These are phyloP conservation scores for Drosophila nr. perissopoda DNA, from an alignment of 2,888 invertebrate species.

Conservation along the genomic window DNA sequence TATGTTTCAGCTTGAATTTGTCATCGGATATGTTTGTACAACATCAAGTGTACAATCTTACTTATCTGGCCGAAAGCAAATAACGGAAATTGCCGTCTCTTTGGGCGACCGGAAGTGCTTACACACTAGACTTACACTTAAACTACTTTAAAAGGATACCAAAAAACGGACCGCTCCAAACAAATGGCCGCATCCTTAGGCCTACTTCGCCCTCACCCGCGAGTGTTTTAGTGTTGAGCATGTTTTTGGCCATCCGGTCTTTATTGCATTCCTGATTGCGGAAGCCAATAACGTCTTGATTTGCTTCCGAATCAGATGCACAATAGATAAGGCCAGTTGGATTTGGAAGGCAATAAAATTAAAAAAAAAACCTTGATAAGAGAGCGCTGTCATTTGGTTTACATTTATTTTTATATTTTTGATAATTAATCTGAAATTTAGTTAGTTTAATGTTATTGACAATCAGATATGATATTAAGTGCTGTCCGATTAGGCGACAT, in stretches of 20 bases:
- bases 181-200: conserved; percentile 25
- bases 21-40: conserved; percentile 19
- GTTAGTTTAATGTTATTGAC: background rate
- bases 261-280: conserved; percentile 48
- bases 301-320: conserved; percentile 27
- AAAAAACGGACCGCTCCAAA: conserved; percentile 17
- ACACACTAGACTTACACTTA: conserved; percentile 59
- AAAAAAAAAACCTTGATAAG: background rate
- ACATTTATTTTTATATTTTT: background rate
- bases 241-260: conserved; percentile 20
- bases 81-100: conserved; percentile 68
- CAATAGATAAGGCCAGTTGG: background rate
- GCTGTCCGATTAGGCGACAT: conserved; percentile 10
- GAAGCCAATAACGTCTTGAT: conserved; percentile 62
- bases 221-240: conserved; percentile 22
- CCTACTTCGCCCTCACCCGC: background rate
- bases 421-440: background rate
- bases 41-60: background rate
- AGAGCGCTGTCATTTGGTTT: background rate
- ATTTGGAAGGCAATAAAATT: background rate
- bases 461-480: background rate
- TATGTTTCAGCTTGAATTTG: conserved; percentile 20
- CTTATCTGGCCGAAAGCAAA: conserved; percentile 36
- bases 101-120: conserved; percentile 70
- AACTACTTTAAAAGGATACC: conserved; percentile 63